These are phyloP conservation scores for Protobothrops mucrosquamatus DNA, from an alignment of 2,113 vertebrate genomes.

Conservation along the genomic window DNA sequence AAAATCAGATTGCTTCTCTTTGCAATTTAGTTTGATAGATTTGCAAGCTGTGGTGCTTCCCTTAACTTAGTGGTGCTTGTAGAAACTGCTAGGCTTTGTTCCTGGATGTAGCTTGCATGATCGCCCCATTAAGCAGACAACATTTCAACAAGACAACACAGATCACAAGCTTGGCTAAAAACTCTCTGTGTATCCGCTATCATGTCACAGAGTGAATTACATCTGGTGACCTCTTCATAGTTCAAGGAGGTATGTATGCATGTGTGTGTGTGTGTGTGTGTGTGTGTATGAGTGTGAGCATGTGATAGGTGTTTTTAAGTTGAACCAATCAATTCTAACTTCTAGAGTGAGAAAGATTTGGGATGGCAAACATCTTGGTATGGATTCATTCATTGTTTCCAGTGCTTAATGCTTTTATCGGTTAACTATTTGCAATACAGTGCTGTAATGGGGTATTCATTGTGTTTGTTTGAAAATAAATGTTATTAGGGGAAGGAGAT, in stretches of 20 bases:
- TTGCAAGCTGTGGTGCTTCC: constrained; percentile 76
- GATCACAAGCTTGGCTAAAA: constrained; percentile 82
- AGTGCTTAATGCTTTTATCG: constrained; percentile 22
- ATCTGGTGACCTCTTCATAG: constrained; percentile 75
- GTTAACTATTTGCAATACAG: constrained; percentile 12
- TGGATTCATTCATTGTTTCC: neutral
- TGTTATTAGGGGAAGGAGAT: constrained; percentile 12
- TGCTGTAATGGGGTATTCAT: constrained; percentile 1
- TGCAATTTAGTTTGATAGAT: constrained; percentile 88
- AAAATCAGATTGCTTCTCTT: constrained; percentile 90
- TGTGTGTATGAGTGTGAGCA: neutral
- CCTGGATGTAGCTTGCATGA: constrained; percentile 91
- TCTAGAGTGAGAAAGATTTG: constrained; percentile 32
- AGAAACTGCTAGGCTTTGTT: constrained; percentile 90
- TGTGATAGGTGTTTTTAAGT: constrained; percentile 34
- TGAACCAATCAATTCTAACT: constrained; percentile 52
- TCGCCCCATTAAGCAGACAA: constrained; percentile 97
- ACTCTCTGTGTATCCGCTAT: constrained; percentile 70
- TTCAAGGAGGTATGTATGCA: constrained; percentile 59
- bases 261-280: neutral
- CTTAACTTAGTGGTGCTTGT: constrained; percentile 79
- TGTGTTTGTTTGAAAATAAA: neutral
- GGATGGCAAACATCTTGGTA: constrained; percentile 2
- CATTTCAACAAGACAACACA: constrained; percentile 86
- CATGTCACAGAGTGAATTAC: constrained; percentile 66